Base-by-base conservation (phyloP, 2,113 vertebrate genomes). In the Anolis sagrei region DNA sequence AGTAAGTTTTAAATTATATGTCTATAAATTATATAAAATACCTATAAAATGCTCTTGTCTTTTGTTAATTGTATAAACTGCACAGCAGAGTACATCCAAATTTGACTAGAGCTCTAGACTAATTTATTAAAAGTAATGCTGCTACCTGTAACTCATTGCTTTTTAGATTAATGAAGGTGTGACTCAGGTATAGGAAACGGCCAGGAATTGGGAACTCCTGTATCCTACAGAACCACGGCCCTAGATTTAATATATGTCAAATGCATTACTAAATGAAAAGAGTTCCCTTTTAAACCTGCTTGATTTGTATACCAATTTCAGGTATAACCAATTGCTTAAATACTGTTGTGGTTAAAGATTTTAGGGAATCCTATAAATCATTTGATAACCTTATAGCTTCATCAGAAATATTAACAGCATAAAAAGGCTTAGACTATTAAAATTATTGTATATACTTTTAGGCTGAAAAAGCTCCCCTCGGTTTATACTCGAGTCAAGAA, bases 1-100 rank as follows among this genome's bases (percentile, higher is more conserved):
- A 91, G 99, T 99, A 92, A 96, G 97, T 88, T 39, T 82, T 81
- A 16, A 54, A 51, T 84, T 91, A 85, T 16, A 78, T 48, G 73
- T 76, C 34, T 4, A 10, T 54, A 75, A n/a, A 1, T 36, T n/a
- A 88, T 44, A 3, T 73, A 79, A 72, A 72, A 34, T 79, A 19
- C 34, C 18, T 32, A 39, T 29, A 78, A 29, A 36, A 49, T 88
- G 79, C 66, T 72, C 25, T 64, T 5, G 4, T 64, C 25, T 27
- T 64, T 64, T 64, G 21, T 64, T n/a, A 58, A 18, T 77, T 77
- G 23, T 58, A 6, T n/a, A 9, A n/a, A 4, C 32, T n/a, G 3
- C 29, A 34, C 18, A 58, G 18, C 32, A 16, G 7, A 21, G 16
- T 34, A 3, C 19, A 44, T 25, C 44, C 25, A 75, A 44, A 27